These are phyloP conservation scores for Aromia moschata DNA, from an alignment of 2,888 invertebrate species.

Conservation along the genomic window DNA sequence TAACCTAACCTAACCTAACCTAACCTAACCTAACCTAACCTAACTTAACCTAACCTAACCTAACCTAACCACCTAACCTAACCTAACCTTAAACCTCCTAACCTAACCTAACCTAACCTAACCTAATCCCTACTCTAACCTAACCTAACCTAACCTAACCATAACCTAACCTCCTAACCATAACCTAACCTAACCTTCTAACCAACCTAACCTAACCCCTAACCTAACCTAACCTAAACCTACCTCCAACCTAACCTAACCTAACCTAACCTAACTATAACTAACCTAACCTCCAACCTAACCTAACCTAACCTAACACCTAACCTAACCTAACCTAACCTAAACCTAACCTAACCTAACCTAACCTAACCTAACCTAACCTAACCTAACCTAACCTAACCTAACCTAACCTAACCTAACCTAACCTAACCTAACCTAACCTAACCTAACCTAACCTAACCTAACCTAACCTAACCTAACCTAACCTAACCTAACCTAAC, in stretches of 20 bases:
- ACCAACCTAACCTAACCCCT: slow-evolving; percentile 11
- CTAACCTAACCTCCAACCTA: slow-evolving; percentile 17
- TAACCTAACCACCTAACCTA: slow-evolving; percentile 18
- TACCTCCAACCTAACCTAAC: slow-evolving; percentile 12
- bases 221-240: slow-evolving; percentile 1
- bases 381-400: slow-evolving; percentile 29
- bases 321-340: not conserved
- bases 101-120: slow-evolving; percentile 26
- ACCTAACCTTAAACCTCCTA: slow-evolving; percentile 29
- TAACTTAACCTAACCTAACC: slow-evolving; percentile 24
- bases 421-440: slow-evolving; percentile 27
- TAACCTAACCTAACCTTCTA: slow-evolving; percentile 22
- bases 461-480: slow-evolving; percentile 17
- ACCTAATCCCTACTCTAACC: slow-evolving; percentile 31
- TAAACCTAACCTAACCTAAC: slow-evolving; percentile 23
- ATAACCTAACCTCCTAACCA: slow-evolving; percentile 23
- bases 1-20: not conserved
- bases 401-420: slow-evolving; percentile 31
- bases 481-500: slow-evolving; percentile 7
- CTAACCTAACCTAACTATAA: slow-evolving; percentile 11
- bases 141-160: slow-evolving; percentile 31
- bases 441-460: not conserved
- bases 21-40: not conserved
- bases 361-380: slow-evolving; percentile 25
- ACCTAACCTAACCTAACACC: not conserved